Base-by-base conservation (phyloP, 2,888 invertebrate genomes). In the Mesochorus sp. region DNA sequence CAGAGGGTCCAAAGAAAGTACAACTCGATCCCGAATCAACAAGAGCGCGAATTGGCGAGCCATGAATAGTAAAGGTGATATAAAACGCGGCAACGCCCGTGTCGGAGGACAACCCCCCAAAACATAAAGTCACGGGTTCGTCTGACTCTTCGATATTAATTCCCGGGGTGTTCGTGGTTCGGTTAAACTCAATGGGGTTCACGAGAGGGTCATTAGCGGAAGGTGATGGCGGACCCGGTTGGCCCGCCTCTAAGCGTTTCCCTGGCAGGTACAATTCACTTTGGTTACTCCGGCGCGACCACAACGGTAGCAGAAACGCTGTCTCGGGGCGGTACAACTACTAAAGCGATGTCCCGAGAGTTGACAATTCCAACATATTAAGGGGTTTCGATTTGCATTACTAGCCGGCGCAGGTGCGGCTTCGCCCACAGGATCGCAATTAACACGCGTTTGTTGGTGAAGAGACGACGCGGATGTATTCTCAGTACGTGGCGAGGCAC, bases 1-100 rank as follows among this genome's bases (percentile, higher is more conserved):
- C 62, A 0, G 1, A 0, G 17, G 62, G 31, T 0, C 47, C 62
- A 0, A 62, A 19, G 12, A 31, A 62, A 3, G 62, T 64, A 17
- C 44, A 31, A 14, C 67, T 68, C 1, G 67, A 55, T 0, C 67
- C 67, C 1, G 67, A 55, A 19, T 68, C 42, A 8, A 68, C 31
- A 0, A 68, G 4, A 0, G 67, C 67, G 6, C 31, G 17, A 0
- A 42, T 4, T 0, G 55, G 44, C 12, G 31, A 21, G 0, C 12
- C 28, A n/a, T 67, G 24, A 2, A 67, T 3, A 1, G 53, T 42
- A 2, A 67, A 53, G 17, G 39, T 51, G 1, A 64, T 2, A 12
- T 37, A 64, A 5, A 64, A 49, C 0, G 64, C 64, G n/a, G 42
- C 5, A 5, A 5, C 3, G 2, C 42, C 12, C 12, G 42, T 42